phyloP scores from a whole-genome alignment of 1,140 invertebrate species.

The Heliothis virescens region DNA sequence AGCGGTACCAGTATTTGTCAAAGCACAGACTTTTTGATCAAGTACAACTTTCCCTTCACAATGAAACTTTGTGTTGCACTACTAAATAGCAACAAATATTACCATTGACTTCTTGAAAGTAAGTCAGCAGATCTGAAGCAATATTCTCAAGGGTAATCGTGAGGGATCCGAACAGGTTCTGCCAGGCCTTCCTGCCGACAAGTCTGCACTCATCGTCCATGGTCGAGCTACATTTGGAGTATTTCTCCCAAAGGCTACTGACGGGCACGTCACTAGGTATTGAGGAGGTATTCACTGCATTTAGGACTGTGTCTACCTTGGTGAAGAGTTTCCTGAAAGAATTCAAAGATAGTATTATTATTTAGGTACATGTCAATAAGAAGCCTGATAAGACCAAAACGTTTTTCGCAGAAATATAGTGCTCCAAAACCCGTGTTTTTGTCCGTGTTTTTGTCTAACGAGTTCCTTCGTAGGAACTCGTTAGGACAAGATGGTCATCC shows the following conservation, averaged over 20 bases:
- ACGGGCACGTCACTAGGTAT: slow-evolving; percentile 53
- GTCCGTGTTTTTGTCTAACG: no score
- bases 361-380: no score
- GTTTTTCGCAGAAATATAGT: no score
- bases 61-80: no score
- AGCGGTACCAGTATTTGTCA: no score
- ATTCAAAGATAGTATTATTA: background rate
- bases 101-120: slow-evolving; percentile 75
- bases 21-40: no score
- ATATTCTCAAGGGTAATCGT: slow-evolving; percentile 65
- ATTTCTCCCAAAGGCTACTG: slow-evolving; percentile 64
- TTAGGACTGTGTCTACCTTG: slow-evolving; percentile 71
- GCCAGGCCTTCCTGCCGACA: slow-evolving; percentile 60
- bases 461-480: no score
- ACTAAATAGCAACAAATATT: background rate
- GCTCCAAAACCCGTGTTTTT: no score
- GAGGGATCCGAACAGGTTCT: slow-evolving; percentile 62
- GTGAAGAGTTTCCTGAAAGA: slow-evolving; percentile 66
- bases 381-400: no score
- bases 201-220: slow-evolving; percentile 60
- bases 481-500: no score
- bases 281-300: slow-evolving; percentile 62
- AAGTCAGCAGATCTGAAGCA: slow-evolving; percentile 67
- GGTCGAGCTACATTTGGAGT: slow-evolving; percentile 60
- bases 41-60: no score